These are phyloP conservation scores for Drosophila helvetica DNA, from an alignment of 2,888 invertebrate genomes.

Conservation along the genomic window DNA sequence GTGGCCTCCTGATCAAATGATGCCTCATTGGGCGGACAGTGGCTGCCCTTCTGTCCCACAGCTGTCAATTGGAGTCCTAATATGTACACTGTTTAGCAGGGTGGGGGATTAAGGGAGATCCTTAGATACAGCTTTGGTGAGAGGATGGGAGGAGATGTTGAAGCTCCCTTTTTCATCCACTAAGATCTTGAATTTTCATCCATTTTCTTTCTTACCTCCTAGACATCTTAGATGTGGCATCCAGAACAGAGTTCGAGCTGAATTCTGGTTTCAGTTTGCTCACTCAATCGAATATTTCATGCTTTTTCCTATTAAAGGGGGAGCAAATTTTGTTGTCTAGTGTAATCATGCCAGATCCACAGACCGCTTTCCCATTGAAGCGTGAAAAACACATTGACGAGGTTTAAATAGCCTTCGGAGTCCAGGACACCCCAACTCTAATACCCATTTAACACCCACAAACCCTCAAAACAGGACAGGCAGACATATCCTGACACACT, in stretches of 20 bases:
- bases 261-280: too few species aligned
- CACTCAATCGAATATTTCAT: background rate
- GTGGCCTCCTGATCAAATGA: slow-evolving; percentile 25
- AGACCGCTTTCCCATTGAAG: slow-evolving; percentile 45
- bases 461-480: slow-evolving; percentile 9
- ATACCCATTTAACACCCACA: slow-evolving; percentile 59
- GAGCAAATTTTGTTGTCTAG: slow-evolving; percentile 29
- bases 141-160: too few species aligned
- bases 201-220: too few species aligned
- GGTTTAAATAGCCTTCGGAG: slow-evolving; percentile 69
- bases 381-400: slow-evolving; percentile 72
- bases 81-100: background rate
- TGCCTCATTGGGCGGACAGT: slow-evolving; percentile 31
- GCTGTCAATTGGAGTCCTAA: background rate
- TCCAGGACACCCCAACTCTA: slow-evolving; percentile 44
- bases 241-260: too few species aligned
- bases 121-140: too few species aligned
- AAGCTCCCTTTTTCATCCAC: too few species aligned
- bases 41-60: background rate
- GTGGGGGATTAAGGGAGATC: background rate
- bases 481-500: slow-evolving; percentile 12
- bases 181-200: too few species aligned
- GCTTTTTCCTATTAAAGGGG: background rate
- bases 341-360: slow-evolving; percentile 29
- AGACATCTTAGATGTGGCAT: too few species aligned